Evolutionary conservation across 2,888 invertebrate genomes (phyloP).

Genomic region (Steinernema hermaphroditum): DNA sequence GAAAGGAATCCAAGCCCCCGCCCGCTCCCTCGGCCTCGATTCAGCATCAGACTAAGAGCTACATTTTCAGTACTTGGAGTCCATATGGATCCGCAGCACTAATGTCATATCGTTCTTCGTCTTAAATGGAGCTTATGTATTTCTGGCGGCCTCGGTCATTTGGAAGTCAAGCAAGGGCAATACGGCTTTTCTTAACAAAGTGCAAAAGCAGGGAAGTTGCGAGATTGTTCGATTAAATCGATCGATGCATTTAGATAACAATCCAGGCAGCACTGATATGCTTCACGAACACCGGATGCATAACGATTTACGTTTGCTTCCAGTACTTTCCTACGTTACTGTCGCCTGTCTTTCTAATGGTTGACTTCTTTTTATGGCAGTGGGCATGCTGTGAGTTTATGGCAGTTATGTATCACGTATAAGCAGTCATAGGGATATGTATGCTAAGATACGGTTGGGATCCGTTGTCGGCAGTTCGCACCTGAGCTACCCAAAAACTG

Average conservation of each 20-base stretch:
- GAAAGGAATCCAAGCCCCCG: too few relatives aligned
- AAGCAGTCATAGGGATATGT: too few relatives aligned
- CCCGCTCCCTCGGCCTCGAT: too few relatives aligned
- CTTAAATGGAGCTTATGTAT: background rate
- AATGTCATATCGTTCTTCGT: background rate
- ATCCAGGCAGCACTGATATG: background rate
- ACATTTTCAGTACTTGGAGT: slow-evolving; percentile 12
- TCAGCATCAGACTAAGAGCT: too few relatives aligned
- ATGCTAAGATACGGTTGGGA: too few relatives aligned
- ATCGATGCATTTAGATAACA: background rate
- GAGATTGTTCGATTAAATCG: too few relatives aligned
- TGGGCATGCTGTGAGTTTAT: background rate
- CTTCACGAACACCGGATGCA: background rate
- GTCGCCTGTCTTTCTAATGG: background rate
- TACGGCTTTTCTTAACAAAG: background rate
- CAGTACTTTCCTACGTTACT: background rate
- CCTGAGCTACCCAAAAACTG: too few relatives aligned
- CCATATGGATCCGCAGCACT: background rate
- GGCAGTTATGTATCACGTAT: too few relatives aligned
- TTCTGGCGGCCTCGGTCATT: background rate
- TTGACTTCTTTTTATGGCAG: background rate
- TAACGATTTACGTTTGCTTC: background rate
- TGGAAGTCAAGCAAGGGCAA: background rate
- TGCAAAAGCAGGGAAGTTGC: background rate
- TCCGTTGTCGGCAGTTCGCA: too few relatives aligned